A percentile compares a stretch with the other conserved stretches of the same genome.
Conservation (phyloP, 2,888 invertebrate genomes). For the Chironomus tentans region DNA sequence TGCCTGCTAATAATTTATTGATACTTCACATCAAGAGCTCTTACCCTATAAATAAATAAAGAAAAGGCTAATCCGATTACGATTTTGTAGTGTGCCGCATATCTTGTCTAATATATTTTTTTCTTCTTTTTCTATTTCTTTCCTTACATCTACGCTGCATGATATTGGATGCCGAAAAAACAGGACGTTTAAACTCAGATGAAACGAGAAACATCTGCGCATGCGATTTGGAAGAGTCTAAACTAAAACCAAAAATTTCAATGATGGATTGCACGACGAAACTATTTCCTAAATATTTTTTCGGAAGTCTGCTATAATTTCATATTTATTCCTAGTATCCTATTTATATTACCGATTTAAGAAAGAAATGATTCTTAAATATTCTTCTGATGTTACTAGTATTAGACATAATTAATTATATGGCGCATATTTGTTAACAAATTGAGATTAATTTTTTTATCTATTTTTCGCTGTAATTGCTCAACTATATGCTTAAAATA, state of each 20-base stretch:
- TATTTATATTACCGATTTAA: no score
- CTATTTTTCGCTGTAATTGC: neutral
- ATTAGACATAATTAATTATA: neutral
- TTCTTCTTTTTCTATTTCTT: no score
- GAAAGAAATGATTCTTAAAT: no score
- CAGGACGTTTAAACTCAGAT: no score
- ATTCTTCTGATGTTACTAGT: neutral
- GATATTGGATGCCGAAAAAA: neutral
- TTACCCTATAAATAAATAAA: neutral
- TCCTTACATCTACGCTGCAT: neutral
- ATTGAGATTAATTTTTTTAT: conserved; percentile 1
- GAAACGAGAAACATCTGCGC: neutral
- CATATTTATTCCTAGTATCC: no score
- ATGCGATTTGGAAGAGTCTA: neutral
- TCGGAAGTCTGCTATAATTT: no score
- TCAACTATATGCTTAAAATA: no score
- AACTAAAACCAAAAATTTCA: conserved; percentile 13
- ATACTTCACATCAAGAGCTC: neutral
- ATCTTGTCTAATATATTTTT: neutral
- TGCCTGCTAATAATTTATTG: neutral
- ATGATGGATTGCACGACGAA: conserved; percentile 11
- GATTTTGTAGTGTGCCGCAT: neutral
- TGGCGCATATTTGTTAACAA: conserved; percentile 12
- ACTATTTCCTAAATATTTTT: no score
- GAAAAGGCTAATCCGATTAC: conserved; percentile 23